Base-by-base conservation (phyloP, 2,113 vertebrate species). In the Cyphomyrus plagiostoma region DNA sequence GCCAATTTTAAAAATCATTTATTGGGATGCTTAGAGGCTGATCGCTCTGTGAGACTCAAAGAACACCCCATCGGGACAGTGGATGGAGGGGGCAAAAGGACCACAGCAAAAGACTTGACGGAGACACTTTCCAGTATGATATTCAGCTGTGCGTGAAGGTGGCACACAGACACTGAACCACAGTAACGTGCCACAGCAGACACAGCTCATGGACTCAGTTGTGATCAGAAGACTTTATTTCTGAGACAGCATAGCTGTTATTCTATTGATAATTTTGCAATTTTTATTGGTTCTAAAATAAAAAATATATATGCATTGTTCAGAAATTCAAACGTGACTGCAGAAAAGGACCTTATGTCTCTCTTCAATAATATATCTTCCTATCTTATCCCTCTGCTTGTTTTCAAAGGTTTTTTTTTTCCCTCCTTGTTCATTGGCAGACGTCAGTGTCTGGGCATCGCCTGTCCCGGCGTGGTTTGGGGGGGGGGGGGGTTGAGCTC, bases 201-300 rank as follows among this genome's bases (percentile, higher is more conserved):
- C 92, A 93, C 94, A 94, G 93, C 93, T 95, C 95, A 96, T 96
- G 95, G 94, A 95, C 93, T 77, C 70, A 17, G 93, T 91, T 91
- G 90, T 95, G 93, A 95, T 92, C 93, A 93, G 93, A 94, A 95
- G 94, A 94, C 95, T 95, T 93, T 95, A 95, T 96, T 95, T 95
- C 93, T 94, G 93, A 95, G 95, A 94, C 93, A 94, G 92, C 92
- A 94, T 93, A 84, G 90, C 93, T 96, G 94, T 95, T 87, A 95
- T 92, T 95, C 94, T 94, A 94, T 95, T 95, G 95, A 96, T 93
- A 92, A 94, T 93, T 94, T 93, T 93, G 94, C 90, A 91, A 92
- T 94, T 91, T 94, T 95, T 94, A 92, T 87, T 92, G 92, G 93
- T 94, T 93, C 90, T 90, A 94, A 90, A 93, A 89, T 89, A 84